Base-by-base conservation (phyloP, 2,797 vertebrate species). In the Siniperca undulata region DNA sequence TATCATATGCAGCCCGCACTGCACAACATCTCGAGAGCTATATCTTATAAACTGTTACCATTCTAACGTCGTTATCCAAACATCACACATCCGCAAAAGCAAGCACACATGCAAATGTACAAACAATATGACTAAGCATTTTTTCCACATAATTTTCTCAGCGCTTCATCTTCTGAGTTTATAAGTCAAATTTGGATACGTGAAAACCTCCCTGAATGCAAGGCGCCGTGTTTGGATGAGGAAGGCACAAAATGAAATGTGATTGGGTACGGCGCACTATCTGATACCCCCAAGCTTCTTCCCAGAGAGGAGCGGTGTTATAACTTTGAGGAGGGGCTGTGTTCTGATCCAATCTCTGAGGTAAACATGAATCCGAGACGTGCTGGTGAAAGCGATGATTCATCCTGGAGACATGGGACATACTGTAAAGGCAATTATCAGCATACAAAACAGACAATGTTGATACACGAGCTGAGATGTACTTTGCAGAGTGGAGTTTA, bases 391-490 rank as follows among this genome's bases (percentile, higher is more conserved):
- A 60, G 80, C 2, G 9, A 38, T 79, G 88, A 89, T 81, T 90
- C 84, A 89, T 74, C 12, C 20, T 0, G 13, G 64, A 71, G 81
- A 85, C 11, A 27, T 48, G 77, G 83, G 69, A 70, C 70, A 55
- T 46, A 88, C 34, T 82, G 90, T 86, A 58, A 83, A 86, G 73
- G 77, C 81, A 91, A 89, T 86, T 89, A 88, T 84, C 70, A 58
- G 73, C 61, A 61, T 9, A 77, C 50, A 82, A 80, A 81, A 84
- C 77, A 84, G 74, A 76, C 34, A 16, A 53, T 12, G 72, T 64
- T 59, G 75, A 83, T 80, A 48, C 72, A 76, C 8, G n/a, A 14
- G 77, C 48, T 16, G 70, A 78, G 72, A 81, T 78, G 81, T 68
- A 22, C 42, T 74, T 74, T 73, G 78, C 73, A 42, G 40, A n/a